Evolutionary conservation across 2,113 vertebrate genomes (phyloP).

Genomic region (Platichthys flesus): DNA sequence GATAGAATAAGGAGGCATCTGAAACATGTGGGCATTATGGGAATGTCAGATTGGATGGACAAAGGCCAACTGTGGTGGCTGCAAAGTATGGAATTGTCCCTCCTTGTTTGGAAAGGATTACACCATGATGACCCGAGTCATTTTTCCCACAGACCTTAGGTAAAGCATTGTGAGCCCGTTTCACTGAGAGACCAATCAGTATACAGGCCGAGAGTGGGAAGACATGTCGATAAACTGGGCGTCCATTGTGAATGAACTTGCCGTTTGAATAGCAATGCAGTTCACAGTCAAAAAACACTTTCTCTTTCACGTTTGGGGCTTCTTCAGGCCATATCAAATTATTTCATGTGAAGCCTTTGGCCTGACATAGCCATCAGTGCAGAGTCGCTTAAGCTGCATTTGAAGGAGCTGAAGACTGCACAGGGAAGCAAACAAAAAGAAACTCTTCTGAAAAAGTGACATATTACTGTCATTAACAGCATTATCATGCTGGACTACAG

Average conservation of each 20-base stretch:
- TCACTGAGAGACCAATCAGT: constrained; percentile 56
- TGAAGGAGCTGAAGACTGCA: constrained; percentile 20
- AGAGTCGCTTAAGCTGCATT: constrained; percentile 35
- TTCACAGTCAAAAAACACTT: constrained; percentile 39
- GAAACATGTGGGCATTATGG: constrained; percentile 93
- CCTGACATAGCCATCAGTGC: constrained; percentile 31
- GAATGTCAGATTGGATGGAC: constrained; percentile 86
- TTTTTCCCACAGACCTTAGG: constrained; percentile 86
- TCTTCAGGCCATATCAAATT: constrained; percentile 33
- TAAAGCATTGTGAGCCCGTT: constrained; percentile 75
- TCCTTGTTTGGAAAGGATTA: constrained; percentile 74
- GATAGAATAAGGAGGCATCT: constrained; percentile 94
- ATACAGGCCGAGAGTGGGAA: constrained; percentile 71
- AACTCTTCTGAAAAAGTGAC: constrained; percentile 67
- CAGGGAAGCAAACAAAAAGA: constrained; percentile 38
- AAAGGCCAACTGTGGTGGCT: constrained; percentile 82
- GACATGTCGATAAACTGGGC: constrained; percentile 72
- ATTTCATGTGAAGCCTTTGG: constrained; percentile 14
- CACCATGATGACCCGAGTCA: constrained; percentile 72
- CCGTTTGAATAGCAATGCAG: constrained; percentile 68
- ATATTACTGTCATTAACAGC: constrained; percentile 73
- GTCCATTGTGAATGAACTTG: constrained; percentile 73
- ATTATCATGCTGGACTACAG: constrained; percentile 70
- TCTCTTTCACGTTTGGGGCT: constrained; percentile 28
- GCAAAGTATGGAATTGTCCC: constrained; percentile 81